Evolutionary conservation across 2,113 vertebrate genomes (phyloP).

Genomic region (Philantomba maxwellii): DNA sequence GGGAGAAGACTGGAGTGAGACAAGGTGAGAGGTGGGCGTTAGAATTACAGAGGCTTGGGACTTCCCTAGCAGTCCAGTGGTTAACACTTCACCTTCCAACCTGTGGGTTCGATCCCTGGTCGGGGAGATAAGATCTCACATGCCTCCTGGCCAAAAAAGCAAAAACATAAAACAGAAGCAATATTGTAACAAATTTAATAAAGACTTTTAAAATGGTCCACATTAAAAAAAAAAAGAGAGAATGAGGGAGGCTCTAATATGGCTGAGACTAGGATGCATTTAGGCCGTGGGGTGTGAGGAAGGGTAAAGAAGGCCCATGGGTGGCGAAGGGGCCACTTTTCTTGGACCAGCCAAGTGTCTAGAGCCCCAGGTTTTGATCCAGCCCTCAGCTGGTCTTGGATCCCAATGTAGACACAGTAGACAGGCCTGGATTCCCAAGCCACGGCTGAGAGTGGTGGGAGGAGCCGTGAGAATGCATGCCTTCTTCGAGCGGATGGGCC

Average conservation of each 20-base stretch:
- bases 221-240: not conserved
- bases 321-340: not conserved
- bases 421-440: not conserved
- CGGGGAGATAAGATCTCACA: not conserved
- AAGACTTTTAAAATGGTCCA: not conserved
- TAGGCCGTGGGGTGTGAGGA: not conserved
- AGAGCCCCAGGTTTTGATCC: not conserved
- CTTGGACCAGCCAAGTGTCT: not conserved
- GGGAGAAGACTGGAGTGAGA: not conserved
- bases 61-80: not conserved
- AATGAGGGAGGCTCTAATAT: not conserved
- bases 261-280: not conserved
- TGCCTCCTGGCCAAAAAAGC: not conserved
- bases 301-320: not conserved
- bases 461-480: rapidly evolving
- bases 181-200: not conserved
- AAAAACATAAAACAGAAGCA: not conserved
- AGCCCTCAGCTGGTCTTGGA: not conserved
- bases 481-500: not conserved
- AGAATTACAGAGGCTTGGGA: not conserved
- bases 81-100: not conserved
- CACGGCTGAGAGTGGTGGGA: not conserved
- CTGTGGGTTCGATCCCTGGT: not conserved
- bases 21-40: rapidly evolving
- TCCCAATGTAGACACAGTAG: not conserved